Conservation (phyloP, 2,888 invertebrate species). For the Philhelius pedissequus region DNA sequence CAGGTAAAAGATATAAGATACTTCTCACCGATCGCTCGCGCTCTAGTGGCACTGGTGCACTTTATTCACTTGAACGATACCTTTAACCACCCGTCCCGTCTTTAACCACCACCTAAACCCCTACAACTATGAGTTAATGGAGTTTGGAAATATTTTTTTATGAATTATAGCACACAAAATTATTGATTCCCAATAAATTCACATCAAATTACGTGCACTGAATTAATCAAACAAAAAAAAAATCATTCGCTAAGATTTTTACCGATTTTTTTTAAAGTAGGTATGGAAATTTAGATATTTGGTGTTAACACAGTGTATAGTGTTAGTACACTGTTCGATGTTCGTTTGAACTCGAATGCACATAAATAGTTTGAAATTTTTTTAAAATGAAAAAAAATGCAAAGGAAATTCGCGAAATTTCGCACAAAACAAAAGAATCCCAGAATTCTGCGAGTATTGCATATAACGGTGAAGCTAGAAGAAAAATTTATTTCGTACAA, state of each 20-base stretch:
- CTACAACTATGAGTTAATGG: background rate
- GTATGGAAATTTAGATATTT: no score
- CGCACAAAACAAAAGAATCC: constrained; percentile 18
- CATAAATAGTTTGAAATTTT: background rate
- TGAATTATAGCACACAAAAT: constrained; percentile 51
- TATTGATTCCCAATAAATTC: constrained; percentile 59
- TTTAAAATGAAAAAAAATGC: background rate
- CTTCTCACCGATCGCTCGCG: constrained; percentile 57
- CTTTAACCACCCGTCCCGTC: constrained; percentile 16
- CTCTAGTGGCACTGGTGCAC: constrained; percentile 50
- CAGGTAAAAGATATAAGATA: constrained; percentile 58
- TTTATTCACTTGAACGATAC: constrained; percentile 60
- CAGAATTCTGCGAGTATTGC: background rate
- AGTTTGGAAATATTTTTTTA: constrained; percentile 44
- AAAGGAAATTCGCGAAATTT: constrained; percentile 3
- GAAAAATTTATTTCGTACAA: constrained; percentile 45
- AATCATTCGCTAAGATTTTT: background rate
- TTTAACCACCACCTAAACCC: background rate
- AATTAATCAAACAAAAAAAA: constrained; percentile 16
- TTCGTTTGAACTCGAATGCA: background rate
- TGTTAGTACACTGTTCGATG: background rate
- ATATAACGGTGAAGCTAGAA: constrained; percentile 2
- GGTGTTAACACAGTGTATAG: background rate
- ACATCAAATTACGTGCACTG: constrained; percentile 52
- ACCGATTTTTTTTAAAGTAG: no score